These are phyloP conservation scores for Kryphioiulus occultus DNA, from an alignment of 2,888 invertebrate species.

Conservation along the genomic window DNA sequence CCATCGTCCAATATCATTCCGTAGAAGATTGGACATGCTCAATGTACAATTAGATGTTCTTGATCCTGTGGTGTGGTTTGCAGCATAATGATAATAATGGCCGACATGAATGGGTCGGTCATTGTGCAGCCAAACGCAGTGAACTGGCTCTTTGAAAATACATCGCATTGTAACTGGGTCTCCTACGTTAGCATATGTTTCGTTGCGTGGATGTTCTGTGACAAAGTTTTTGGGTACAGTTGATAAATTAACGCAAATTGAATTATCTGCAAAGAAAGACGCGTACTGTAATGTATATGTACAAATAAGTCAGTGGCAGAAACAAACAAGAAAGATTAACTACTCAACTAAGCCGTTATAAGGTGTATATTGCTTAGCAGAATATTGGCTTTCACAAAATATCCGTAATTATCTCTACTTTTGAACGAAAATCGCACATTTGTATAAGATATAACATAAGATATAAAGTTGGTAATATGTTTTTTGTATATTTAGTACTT, in stretches of 20 bases:
- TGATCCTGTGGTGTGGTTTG: neutral
- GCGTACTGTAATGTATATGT: too few relatives aligned
- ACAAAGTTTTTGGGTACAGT: neutral
- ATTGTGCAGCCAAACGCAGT: neutral
- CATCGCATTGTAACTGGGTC: neutral
- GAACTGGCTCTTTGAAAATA: neutral
- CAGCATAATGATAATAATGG: neutral
- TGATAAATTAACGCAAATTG: neutral
- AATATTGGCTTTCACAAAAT: too few relatives aligned
- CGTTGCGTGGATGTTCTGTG: neutral
- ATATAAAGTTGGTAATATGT: too few relatives aligned
- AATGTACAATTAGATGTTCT: neutral
- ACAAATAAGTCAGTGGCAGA: too few relatives aligned
- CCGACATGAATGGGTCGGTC: neutral
- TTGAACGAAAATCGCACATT: too few relatives aligned
- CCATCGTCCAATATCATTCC: neutral
- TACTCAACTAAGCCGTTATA: too few relatives aligned
- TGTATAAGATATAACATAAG: too few relatives aligned
- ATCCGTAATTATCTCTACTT: too few relatives aligned
- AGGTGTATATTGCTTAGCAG: too few relatives aligned
- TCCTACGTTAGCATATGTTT: neutral
- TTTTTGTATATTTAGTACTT: too few relatives aligned
- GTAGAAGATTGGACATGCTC: neutral
- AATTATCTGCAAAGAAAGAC: too few relatives aligned
- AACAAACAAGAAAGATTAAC: too few relatives aligned